These are phyloP conservation scores for Andinoacara biseriatus DNA, from an alignment of 2,113 vertebrate genomes.

Conservation along the genomic window DNA sequence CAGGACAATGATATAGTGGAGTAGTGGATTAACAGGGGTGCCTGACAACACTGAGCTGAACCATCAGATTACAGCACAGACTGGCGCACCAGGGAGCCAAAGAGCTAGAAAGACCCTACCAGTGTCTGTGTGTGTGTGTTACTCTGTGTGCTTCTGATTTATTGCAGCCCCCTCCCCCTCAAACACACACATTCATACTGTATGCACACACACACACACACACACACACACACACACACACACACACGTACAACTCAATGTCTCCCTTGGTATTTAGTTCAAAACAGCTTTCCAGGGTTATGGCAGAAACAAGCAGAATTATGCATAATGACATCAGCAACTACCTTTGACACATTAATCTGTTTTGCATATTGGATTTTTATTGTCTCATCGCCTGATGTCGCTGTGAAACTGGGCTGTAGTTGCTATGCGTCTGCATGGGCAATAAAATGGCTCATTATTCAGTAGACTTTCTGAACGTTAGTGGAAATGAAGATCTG, in stretches of 20 bases:
- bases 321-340: conserved; percentile 42
- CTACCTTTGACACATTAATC: conserved; percentile 47
- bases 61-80: conserved; percentile 34
- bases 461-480: neutral
- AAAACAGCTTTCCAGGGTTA: conserved; percentile 57
- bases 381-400: neutral
- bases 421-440: neutral
- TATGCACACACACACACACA: neutral
- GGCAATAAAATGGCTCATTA: neutral
- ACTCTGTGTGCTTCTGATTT: conserved; percentile 34
- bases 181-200: conserved; percentile 3
- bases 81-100: conserved; percentile 25
- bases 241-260: neutral
- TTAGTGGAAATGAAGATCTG: neutral
- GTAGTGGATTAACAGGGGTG: neutral
- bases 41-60: conserved; percentile 15
- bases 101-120: conserved; percentile 22
- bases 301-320: conserved; percentile 56
- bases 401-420: neutral
- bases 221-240: neutral
- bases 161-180: conserved; percentile 23
- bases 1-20: neutral
- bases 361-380: conserved; percentile 26
- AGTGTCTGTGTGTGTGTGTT: conserved; percentile 13
- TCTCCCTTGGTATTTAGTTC: conserved; percentile 34